Evolutionary conservation across 2,888 invertebrate genomes (phyloP), one percentile per base, ranked within the genome.

Genomic region (Platypus cylindrus): DNA sequence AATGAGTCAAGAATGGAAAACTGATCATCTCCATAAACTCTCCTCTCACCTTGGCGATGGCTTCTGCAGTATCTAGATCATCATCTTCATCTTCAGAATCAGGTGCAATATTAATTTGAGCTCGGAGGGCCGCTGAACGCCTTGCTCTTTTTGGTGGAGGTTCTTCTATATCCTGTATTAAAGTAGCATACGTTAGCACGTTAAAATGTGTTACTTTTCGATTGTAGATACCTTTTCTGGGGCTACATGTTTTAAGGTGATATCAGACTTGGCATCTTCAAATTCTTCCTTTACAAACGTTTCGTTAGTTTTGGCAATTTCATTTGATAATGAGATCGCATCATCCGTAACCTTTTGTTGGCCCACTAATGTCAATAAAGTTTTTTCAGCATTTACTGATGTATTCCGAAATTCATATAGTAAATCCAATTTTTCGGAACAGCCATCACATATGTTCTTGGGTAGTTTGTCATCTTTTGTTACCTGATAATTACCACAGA

Each of bases 391-490:
- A 58, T 71, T 75, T 7, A 71, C 70, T 32, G 75, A 70, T 48
- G 73, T 73, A 52, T 75, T 78, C 64, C 76, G 77, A 59, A 79
- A 79, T 57, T 76, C 71, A 58, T 78, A 78, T 49, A 75, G 66
- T 57, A 75, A 70, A 52, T 78, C 78, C 53, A 79, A 68, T 66
- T 77, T 78, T 55, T 71, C 73, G 57, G 73, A 72, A 58, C 79
- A 79, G 45, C 69, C 71, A 57, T 77, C 73, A 55, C 79, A 79
- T 49, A 79, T 73, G 57, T 72, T 76, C 60, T 78, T 75, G 33
- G 79, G 78, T 50, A 79, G 63, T 52, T 66, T 68, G 57, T 79
- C 78, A 48, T 75, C 73, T 53, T 67, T 68, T 41, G 68, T 64
- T 42, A 78, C 70, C 79, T 79, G 63, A 15, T n/a, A n/a, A n/a